A percentile compares a stretch with the other conserved stretches of the same genome.
Evolutionary conservation across 2,888 invertebrate genomes (phyloP).

Genomic region (Rotaria macrura): DNA sequence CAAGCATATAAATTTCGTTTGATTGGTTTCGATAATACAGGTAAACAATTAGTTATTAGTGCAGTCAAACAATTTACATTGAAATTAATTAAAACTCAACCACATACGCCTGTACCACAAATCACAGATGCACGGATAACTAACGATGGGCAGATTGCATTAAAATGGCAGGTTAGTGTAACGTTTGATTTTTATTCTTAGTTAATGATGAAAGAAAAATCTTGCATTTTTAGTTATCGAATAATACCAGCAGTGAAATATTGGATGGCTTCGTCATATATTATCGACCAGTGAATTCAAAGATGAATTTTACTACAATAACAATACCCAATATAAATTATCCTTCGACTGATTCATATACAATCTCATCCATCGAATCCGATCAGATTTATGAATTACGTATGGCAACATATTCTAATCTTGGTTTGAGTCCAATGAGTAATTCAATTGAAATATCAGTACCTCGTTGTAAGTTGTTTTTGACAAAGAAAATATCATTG

Average conservation of each 20-base stretch:
- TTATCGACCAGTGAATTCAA: constrained; percentile 22
- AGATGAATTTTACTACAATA: constrained; percentile 23
- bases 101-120: background rate
- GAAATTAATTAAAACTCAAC: background rate
- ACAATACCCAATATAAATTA: constrained; percentile 9
- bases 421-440: constrained; percentile 27
- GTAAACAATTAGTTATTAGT: constrained; percentile 14
- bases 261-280: constrained; percentile 29
- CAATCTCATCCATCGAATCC: constrained; percentile 18
- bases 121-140: constrained; percentile 28
- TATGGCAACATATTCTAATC: constrained; percentile 27
- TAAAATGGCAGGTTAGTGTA: constrained; percentile 24
- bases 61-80: constrained; percentile 9
- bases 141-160: background rate
- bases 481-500: too few relatives aligned
- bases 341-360: constrained; percentile 14
- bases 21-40: background rate
- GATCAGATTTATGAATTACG: constrained; percentile 24
- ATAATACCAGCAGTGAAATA: background rate
- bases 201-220: background rate
- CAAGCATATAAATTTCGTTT: constrained; percentile 25
- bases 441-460: constrained; percentile 24
- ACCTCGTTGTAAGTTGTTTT: background rate
- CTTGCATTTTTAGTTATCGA: background rate
- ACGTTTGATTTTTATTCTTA: too few relatives aligned